Evolutionary conservation across 1,140 invertebrate genomes (phyloP).

Genomic region (Microplitis mediator): DNA sequence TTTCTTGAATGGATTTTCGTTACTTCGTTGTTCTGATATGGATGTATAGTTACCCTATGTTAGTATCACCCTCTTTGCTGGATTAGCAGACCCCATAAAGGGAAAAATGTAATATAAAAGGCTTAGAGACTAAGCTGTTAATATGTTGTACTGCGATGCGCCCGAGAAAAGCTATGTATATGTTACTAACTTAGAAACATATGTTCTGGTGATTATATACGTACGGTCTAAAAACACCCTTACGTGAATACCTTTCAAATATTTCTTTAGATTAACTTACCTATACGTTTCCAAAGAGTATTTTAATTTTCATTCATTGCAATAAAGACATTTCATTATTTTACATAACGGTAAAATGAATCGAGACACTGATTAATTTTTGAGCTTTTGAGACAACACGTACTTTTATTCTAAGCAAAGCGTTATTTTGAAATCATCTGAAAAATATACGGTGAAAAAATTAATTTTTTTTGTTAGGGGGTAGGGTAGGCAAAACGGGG

Average conservation of each 20-base stretch:
- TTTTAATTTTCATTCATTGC: background rate
- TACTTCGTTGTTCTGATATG: constrained; percentile 22
- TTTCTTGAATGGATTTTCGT: background rate
- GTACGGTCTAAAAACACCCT: background rate
- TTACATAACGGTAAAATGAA: too few relatives aligned
- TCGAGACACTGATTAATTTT: too few relatives aligned
- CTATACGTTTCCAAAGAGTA: background rate
- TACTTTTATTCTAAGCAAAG: too few relatives aligned
- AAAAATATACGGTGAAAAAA: too few relatives aligned
- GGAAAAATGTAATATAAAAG: constrained; percentile 66
- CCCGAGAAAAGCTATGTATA: constrained; percentile 55
- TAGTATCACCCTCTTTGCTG: constrained; percentile 37
- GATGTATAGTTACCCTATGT: constrained; percentile 31
- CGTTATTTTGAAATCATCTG: too few relatives aligned
- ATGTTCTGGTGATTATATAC: constrained; percentile 43
- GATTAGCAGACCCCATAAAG: constrained; percentile 62
- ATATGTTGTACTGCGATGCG: constrained; percentile 59
- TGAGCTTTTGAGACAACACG: too few relatives aligned
- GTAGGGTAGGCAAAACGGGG: too few relatives aligned
- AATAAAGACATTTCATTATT: too few relatives aligned
- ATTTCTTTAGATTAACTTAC: constrained; percentile 3
- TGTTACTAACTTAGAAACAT: constrained; percentile 56
- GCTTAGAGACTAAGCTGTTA: constrained; percentile 62
- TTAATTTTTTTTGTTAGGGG: too few relatives aligned
- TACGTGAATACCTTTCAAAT: background rate